phyloP scores from a whole-genome alignment of 2,888 invertebrate species.

The Sarcophaga caerulescens region DNA sequence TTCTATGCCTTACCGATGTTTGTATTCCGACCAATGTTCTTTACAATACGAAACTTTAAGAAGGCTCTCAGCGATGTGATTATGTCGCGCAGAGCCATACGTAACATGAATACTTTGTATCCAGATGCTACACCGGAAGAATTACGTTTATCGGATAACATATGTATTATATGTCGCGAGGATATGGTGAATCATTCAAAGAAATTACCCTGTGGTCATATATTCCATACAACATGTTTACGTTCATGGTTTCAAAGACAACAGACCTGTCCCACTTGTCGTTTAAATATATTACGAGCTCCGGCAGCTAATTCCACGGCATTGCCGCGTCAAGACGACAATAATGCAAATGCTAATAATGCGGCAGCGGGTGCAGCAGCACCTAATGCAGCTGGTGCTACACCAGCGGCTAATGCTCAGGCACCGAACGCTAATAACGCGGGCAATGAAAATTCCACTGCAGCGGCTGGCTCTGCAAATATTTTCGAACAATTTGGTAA shows the following conservation, averaged over 20 bases:
- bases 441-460: conserved; percentile 58
- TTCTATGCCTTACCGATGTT: conserved; percentile 98
- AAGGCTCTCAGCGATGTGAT: conserved; percentile 99
- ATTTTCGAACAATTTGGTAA: conserved; percentile 65
- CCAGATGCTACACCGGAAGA: conserved; percentile 97
- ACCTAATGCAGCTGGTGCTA: conserved; percentile 19
- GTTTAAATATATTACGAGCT: conserved; percentile 89
- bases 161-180: conserved; percentile 97
- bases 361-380: conserved; percentile 65
- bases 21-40: conserved; percentile 99
- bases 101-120: conserved; percentile 98
- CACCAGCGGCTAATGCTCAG: conserved; percentile 27
- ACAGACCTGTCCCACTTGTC: conserved; percentile 99
- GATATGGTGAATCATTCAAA: conserved; percentile 90
- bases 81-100: conserved; percentile 96
- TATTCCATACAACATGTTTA: conserved; percentile 98
- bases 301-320: conserved; percentile 77
- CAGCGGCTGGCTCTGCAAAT: conserved; percentile 55
- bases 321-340: conserved; percentile 73
- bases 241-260: conserved; percentile 99
- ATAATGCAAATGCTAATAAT: conserved; percentile 68
- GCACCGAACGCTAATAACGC: conserved; percentile 38
- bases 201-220: conserved; percentile 99
- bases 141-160: conserved; percentile 95
- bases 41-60: conserved; percentile 98